phyloP scores from a whole-genome alignment of 2,888 invertebrate genomes.

The Tineola bisselliella region DNA sequence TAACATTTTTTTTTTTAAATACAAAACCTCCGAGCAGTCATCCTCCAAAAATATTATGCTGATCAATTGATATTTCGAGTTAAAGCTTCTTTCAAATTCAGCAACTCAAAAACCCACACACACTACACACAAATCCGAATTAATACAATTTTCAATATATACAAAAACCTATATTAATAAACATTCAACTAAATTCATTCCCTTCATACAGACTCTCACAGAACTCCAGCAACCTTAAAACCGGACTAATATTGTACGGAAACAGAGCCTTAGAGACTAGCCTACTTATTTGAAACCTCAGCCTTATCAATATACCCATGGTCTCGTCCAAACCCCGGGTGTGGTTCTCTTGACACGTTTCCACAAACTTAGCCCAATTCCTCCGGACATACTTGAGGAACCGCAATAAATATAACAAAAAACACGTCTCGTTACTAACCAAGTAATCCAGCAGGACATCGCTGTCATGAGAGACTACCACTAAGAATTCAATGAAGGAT shows the following conservation, averaged over 20 bases:
- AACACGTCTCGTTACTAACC: conserved; percentile 91
- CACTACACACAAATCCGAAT: too few species aligned
- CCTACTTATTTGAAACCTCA: conserved; percentile 82
- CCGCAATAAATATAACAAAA: conserved; percentile 82
- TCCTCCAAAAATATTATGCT: too few species aligned
- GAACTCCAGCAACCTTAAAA: conserved; percentile 81
- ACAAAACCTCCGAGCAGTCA: too few species aligned
- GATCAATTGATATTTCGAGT: too few species aligned
- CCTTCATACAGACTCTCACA: conserved; percentile 88
- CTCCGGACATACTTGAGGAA: conserved; percentile 85
- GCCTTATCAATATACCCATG: conserved; percentile 82
- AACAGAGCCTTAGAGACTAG: conserved; percentile 84
- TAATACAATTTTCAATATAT: too few species aligned
- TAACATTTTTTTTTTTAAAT: background rate
- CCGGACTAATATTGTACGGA: conserved; percentile 91
- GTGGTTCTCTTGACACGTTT: conserved; percentile 75
- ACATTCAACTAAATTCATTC: conserved; percentile 82
- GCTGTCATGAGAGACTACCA: conserved; percentile 83
- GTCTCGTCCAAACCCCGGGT: conserved; percentile 78
- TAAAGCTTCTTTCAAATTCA: too few species aligned
- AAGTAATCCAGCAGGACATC: conserved; percentile 84
- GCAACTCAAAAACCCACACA: too few species aligned
- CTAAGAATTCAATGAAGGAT: conserved; percentile 87
- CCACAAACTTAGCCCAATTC: conserved; percentile 85
- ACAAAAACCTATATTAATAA: conserved; percentile 14